Base-by-base conservation (phyloP, 2,888 invertebrate genomes). In the Lasioglossum calceatum region DNA sequence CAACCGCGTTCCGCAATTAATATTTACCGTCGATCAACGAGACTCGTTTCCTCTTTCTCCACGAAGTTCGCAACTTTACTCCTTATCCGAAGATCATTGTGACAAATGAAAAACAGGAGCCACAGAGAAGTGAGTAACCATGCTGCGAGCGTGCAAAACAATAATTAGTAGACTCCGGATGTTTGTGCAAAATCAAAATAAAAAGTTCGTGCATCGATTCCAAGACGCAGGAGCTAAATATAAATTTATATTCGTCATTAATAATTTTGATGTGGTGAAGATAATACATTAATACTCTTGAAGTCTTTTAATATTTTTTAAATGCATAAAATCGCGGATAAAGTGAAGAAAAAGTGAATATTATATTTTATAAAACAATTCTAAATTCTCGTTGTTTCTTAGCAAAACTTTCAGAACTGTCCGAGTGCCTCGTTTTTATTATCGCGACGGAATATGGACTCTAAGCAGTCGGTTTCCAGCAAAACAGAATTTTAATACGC, bases 401-500 rank as follows among this genome's bases (percentile, higher is more conserved):
- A 54, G 23, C 1, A 27, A 36, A 67, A 36, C 32, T 67, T 67
- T 67, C 36, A 36, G 3, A 16, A 3, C 19, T 1, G 8, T 3
- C 10, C 4, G 27, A 27, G 8, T 19, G 67, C 0, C 16, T 36
- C 36, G 3, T 8, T 36, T 32, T 67, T 67, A 67, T 67, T 67
- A 36, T 36, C 19, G 67, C 19, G 36, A 16, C 16, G 67, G 67
- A 36, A 36, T 67, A 36, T 14, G 32, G 67, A 32, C 36, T 19
- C 19, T 12, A 19, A 39, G 23, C 39, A 19, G 39, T 4, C 70
- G 39, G 39, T 12, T 70, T n/a, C n/a, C 39, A 12, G 36, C 70
- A 23, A 70, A 70, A 61, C 47, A 44, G 32, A 74, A 36, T 75
- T 75, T 42, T 14, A 42, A 77, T 61, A 23, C 75, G 71, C 16